Evolutionary conservation across 2,888 invertebrate genomes (phyloP), one percentile per base, ranked within the genome.

Genomic region (Drosophila diplacantha): DNA sequence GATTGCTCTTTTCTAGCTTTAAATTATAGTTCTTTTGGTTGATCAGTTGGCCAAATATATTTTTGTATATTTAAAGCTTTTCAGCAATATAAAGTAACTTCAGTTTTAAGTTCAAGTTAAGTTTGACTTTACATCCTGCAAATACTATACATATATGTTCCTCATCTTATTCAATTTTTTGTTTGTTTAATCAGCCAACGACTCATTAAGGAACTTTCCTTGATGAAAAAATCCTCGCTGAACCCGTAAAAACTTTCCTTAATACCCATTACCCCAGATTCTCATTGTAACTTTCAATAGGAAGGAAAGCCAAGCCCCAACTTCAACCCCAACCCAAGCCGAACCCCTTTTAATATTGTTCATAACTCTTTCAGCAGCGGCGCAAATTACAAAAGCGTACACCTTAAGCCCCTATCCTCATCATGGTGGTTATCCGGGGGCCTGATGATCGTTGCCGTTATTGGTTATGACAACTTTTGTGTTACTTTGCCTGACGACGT

Each of bases 401-500:
- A 72, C 82, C 76, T 77, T 69, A 64, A 75, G 71, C 68, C 44
- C 52, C 58, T 47, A 46, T 46, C 57, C 26, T 41, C 65, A 55
- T 53, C 57, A 49, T 51, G 55, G 46, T 43, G 49, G 62, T 64
- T 58, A 71, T 64, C 49, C 59, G 26, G 37, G 32, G 24, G 9
- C 18, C 14, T 67, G 56, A 59, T 53, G 49, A 67, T 67, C 53
- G 52, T 67, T 60, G 35, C 62, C 64, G 68, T 82, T 77, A 82
- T 76, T 80, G 80, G 77, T 82, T 82, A 75, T 71, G 78, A 77
- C 81, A 78, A 80, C 75, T 78, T 78, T 72, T 65, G 74, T 65
- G 54, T 55, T 72, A 72, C 72, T 69, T 69, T 65, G 73, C 76
- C 74, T 75, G 72, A 77, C 65, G 68, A 63, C 71, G 66, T 77